These are phyloP conservation scores for Hydraecia micacea DNA, from an alignment of 2,888 invertebrate species.

Conservation along the genomic window DNA sequence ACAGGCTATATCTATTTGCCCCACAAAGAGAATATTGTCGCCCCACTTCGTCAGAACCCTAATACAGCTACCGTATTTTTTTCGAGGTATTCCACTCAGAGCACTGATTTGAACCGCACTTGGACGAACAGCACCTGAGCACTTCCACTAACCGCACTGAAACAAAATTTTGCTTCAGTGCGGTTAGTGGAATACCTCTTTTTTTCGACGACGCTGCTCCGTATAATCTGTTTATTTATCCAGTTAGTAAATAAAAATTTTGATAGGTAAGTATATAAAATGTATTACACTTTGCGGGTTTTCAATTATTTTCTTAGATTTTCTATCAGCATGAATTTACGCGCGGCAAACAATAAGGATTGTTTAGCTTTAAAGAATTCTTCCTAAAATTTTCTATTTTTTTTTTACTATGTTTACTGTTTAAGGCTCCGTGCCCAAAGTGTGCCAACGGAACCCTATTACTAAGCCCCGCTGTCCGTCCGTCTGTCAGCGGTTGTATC, in stretches of 20 bases:
- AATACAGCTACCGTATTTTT: not conserved
- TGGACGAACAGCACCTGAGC: no score
- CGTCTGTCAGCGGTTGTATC: no score
- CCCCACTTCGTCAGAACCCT: not conserved
- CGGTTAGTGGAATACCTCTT: no score
- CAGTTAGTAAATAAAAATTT: conserved; percentile 1
- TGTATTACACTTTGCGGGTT: not conserved
- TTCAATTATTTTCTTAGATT: conserved; percentile 10
- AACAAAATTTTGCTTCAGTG: no score
- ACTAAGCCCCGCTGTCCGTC: no score
- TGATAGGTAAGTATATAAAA: not conserved
- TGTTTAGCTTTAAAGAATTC: not conserved
- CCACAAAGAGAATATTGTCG: no score
- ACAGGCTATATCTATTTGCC: not conserved
- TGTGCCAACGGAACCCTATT: no score
- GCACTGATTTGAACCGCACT: no score
- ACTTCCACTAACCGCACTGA: no score
- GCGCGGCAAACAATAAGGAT: not conserved
- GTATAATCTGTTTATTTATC: conserved; percentile 8
- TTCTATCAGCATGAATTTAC: not conserved
- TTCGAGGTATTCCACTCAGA: no score
- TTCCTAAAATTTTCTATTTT: not conserved
- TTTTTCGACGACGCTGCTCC: not conserved
- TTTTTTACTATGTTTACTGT: not conserved
- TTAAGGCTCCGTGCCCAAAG: no score